Evolutionary conservation across 1,140 invertebrate genomes (phyloP).

Genomic region (Drosophila nasuta): DNA sequence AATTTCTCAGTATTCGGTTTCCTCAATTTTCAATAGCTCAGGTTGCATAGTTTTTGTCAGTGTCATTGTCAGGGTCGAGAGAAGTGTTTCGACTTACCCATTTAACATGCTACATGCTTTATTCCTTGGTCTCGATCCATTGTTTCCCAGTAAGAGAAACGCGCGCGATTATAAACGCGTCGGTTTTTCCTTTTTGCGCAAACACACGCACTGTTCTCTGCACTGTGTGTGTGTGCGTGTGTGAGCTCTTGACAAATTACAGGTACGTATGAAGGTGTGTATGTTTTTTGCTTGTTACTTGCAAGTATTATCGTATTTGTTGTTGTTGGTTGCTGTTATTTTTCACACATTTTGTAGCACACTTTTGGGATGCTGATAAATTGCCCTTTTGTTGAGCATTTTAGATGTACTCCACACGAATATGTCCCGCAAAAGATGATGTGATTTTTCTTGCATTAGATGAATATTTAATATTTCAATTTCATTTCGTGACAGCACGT

Average conservation of each 20-base stretch:
- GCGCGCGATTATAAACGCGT: conserved; percentile 39
- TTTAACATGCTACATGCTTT: conserved; percentile 63
- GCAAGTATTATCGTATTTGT: conserved; percentile 12
- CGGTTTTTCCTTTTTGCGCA: neutral
- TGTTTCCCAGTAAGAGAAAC: conserved; percentile 36
- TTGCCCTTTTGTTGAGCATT: conserved; percentile 74
- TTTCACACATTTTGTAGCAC: conserved; percentile 63
- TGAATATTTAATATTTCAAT: conserved; percentile 81
- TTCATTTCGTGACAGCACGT: conserved; percentile 47
- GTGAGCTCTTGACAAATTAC: conserved; percentile 62
- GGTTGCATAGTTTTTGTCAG: conserved; percentile 4
- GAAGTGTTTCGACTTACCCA: conserved; percentile 62
- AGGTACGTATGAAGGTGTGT: neutral
- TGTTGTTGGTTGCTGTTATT: conserved; percentile 43
- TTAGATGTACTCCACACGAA: conserved; percentile 28
- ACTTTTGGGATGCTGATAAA: conserved; percentile 81
- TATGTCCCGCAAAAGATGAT: conserved; percentile 51
- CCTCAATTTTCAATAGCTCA: neutral
- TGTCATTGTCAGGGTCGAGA: conserved; percentile 37
- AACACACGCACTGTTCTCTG: conserved; percentile 13
- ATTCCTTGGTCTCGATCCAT: conserved; percentile 61
- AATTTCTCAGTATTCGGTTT: neutral
- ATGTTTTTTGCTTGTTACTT: conserved; percentile 40
- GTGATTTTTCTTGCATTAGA: conserved; percentile 72
- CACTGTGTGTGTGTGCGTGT: conserved; percentile 13